These are phyloP conservation scores for Cassiopea xamachana DNA, from an alignment of 30 jellyfish, hydroid and myxozoan species.

Conservation along the genomic window DNA sequence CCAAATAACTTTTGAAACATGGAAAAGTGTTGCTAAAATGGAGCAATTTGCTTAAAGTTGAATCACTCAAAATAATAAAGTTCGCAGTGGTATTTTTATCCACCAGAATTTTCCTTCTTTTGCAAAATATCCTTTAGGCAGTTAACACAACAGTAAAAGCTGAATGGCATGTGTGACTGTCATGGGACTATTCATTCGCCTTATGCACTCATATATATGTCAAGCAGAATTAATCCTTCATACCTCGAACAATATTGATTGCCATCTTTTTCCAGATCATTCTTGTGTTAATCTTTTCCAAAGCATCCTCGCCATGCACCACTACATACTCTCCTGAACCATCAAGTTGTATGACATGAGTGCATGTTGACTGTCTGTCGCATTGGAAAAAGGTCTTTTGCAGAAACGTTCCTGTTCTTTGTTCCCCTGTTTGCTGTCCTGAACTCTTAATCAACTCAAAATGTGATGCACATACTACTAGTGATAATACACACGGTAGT, in stretches of 20 bases:
- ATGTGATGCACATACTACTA: background rate
- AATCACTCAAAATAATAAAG: too few species aligned
- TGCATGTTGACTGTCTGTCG: background rate
- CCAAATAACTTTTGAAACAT: too few species aligned
- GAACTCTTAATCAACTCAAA: background rate
- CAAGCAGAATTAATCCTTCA: too few species aligned
- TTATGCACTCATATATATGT: too few species aligned
- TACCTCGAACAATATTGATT: background rate
- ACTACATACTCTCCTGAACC: background rate
- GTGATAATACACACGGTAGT: background rate
- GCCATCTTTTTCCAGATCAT: background rate
- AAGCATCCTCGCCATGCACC: background rate
- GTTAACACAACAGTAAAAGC: too few species aligned
- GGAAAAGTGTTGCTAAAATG: too few species aligned
- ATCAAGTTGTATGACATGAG: background rate
- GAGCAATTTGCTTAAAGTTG: too few species aligned
- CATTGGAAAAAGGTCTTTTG: background rate
- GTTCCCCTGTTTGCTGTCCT: background rate
- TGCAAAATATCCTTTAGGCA: too few species aligned
- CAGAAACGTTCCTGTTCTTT: background rate
- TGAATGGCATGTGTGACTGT: too few species aligned
- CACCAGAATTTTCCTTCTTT: too few species aligned
- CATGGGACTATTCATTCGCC: too few species aligned
- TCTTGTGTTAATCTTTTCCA: background rate
- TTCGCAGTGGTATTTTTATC: too few species aligned